Percentiles rank a stretch among this genome's conserved stretches.
Evolutionary conservation across 2,113 vertebrate genomes (phyloP).

Genomic region (Ascaphus truei): DNA sequence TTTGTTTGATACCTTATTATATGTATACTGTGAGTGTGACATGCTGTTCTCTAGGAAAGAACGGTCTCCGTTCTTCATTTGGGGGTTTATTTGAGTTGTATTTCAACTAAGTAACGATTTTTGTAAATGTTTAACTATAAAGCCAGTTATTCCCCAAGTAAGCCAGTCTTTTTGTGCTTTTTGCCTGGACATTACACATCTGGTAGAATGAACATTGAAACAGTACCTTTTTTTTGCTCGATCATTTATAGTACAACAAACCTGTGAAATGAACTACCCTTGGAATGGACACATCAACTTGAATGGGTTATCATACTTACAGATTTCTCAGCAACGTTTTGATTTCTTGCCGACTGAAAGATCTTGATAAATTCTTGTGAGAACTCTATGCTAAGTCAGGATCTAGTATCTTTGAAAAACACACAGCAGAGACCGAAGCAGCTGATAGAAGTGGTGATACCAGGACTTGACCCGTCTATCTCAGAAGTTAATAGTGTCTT

Average conservation of each 20-base stretch:
- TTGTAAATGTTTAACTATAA: too few species aligned
- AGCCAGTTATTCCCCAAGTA: too few species aligned
- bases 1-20: too few species aligned
- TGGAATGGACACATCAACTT: background rate
- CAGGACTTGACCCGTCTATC: background rate
- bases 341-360: background rate
- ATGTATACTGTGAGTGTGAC: too few species aligned
- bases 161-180: too few species aligned
- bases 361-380: background rate
- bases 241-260: background rate
- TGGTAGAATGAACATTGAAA: too few species aligned
- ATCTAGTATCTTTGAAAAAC: background rate
- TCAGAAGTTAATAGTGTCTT: background rate
- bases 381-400: background rate
- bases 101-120: too few species aligned
- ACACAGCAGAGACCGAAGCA: background rate
- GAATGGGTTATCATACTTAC: background rate
- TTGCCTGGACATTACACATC: too few species aligned
- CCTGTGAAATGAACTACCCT: background rate
- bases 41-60: too few species aligned
- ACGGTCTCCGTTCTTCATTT: too few species aligned
- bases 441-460: background rate
- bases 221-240: background rate
- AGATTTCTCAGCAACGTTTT: too few species aligned
- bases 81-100: too few species aligned